Evolutionary conservation across 2,888 invertebrate species (phyloP).

Genomic region (Apamea epomidion): DNA sequence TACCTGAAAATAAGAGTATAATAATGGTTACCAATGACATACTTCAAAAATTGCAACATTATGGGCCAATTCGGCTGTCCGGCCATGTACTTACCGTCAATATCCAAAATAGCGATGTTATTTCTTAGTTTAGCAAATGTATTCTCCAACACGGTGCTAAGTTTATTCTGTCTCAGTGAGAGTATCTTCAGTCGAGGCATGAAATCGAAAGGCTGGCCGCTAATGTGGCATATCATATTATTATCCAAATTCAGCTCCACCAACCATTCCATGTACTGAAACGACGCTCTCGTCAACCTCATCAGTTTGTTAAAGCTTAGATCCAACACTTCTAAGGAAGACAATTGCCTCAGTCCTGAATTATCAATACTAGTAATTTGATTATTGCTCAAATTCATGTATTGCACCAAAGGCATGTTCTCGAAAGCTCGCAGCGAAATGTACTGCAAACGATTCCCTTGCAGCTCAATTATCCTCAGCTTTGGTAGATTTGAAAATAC

Average conservation of each 20-base stretch:
- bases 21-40: not conserved
- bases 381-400: slow-evolving; percentile 96
- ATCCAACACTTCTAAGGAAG: slow-evolving; percentile 96
- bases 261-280: slow-evolving; percentile 95
- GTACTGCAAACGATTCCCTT: slow-evolving; percentile 94
- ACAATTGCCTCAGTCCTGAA: slow-evolving; percentile 93
- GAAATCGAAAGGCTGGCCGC: slow-evolving; percentile 94
- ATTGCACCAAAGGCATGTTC: slow-evolving; percentile 94
- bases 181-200: slow-evolving; percentile 96
- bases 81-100: slow-evolving; percentile 93
- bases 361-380: slow-evolving; percentile 94
- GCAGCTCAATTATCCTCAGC: slow-evolving; percentile 93
- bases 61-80: not conserved
- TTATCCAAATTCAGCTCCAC: slow-evolving; percentile 96
- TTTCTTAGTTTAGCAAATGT: slow-evolving; percentile 94
- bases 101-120: slow-evolving; percentile 95
- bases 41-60: not conserved
- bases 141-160: slow-evolving; percentile 93
- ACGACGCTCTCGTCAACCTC: slow-evolving; percentile 92
- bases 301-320: slow-evolving; percentile 94
- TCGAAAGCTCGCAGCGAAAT: slow-evolving; percentile 94
- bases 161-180: slow-evolving; percentile 94
- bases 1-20: slow-evolving; percentile 90
- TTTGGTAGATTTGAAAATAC: slow-evolving; percentile 94
- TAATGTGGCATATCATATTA: slow-evolving; percentile 95